Evolutionary conservation across 1,140 invertebrate genomes (phyloP), one percentile per base, ranked within the genome.

Genomic region (Glossosoma conforme): DNA sequence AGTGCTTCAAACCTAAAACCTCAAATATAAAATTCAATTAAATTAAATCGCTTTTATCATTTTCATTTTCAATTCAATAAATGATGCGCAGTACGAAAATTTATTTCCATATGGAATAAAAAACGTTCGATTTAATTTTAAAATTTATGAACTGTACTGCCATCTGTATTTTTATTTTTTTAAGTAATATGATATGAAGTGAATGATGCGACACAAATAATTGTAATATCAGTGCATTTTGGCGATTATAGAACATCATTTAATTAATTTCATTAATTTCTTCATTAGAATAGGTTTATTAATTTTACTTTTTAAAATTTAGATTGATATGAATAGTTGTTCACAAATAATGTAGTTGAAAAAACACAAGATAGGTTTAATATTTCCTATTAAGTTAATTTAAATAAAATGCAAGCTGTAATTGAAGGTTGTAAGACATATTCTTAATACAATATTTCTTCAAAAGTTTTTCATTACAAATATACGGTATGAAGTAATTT

Each of bases 181-280:
- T 11, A 18, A 18, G 19, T 20, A 21, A 20, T 6, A 25, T 44
- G 42, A 44, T n/a, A n/a, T n/a, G n/a, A n/a, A n/a, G n/a, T n/a
- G n/a, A n/a, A n/a, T n/a, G n/a, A n/a, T n/a, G n/a, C n/a, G n/a
- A n/a, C n/a, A n/a, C n/a, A 44, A 44, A 44, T 33, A 25, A 30
- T 44, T 18, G 18, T 36, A 18, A n/a, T 21, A 40, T 48, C 45
- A 48, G 45, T 48, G 45, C 45, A 40, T 48, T 41, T 48, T 48
- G 45, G 45, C 45, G 21, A 40, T 40, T 40, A 25, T 40, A 40
- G 45, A 48, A 48, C 36, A 48, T 37, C 38, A 40, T 48, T 9
- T 19, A 13, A 40, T 17, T 48, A n/a, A n/a, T n/a, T n/a, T n/a
- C n/a, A n/a, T n/a, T n/a, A n/a, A n/a, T 40, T 40, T 18, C 5